A percentile compares a stretch with the other conserved stretches of the same genome.
phyloP scores from a whole-genome alignment of 1,140 invertebrate species.

The Drosophila parabipectinata region DNA sequence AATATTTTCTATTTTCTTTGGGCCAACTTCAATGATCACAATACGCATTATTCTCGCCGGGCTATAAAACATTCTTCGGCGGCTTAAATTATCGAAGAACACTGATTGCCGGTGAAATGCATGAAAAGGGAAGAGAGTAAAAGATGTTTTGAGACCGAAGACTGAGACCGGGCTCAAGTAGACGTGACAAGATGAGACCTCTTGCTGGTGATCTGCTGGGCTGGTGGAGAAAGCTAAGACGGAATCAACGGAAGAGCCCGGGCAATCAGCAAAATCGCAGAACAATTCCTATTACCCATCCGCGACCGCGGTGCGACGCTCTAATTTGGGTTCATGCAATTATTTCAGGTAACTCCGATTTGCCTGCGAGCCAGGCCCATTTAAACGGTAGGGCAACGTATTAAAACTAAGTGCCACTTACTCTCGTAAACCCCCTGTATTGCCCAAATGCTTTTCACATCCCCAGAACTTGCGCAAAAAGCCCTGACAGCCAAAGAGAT shows the following conservation, averaged over 20 bases:
- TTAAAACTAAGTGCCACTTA: conserved; percentile 75
- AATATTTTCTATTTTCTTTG: conserved; percentile 53
- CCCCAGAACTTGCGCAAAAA: conserved; percentile 72
- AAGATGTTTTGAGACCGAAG: not conserved
- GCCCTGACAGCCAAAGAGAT: conserved; percentile 48
- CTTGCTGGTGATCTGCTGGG: conserved; percentile 7
- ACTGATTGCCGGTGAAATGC: conserved; percentile 7
- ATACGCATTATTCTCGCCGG: conserved; percentile 48
- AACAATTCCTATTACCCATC: conserved; percentile 53
- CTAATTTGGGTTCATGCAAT: conserved; percentile 74
- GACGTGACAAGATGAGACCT: conserved; percentile 39
- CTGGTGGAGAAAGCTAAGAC: conserved; percentile 49
- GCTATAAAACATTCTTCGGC: conserved; percentile 43
- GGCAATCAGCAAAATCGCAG: conserved; percentile 43
- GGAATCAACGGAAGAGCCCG: conserved; percentile 17
- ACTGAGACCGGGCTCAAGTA: conserved; percentile 41
- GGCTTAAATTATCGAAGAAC: conserved; percentile 28
- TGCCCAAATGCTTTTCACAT: conserved; percentile 36
- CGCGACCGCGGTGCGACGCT: conserved; percentile 36
- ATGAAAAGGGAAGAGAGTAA: not conserved
- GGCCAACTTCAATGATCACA: conserved; percentile 42
- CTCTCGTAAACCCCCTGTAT: not conserved
- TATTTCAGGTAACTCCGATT: conserved; percentile 70
- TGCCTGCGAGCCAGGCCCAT: conserved; percentile 47
- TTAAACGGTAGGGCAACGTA: conserved; percentile 72